Base-by-base conservation (phyloP, 2,113 vertebrate species). In the Felis chaus region DNA sequence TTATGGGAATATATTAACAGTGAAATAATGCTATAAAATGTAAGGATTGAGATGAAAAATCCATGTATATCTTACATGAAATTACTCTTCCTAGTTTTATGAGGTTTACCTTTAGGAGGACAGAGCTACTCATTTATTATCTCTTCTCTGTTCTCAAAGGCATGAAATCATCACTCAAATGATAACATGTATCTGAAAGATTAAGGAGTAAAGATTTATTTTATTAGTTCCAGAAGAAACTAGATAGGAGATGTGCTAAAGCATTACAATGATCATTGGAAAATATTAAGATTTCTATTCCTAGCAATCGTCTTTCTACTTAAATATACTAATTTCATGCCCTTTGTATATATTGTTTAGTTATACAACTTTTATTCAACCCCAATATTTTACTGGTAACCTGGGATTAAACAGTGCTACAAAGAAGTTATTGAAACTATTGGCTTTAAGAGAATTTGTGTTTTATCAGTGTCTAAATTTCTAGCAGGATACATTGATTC, bases 121-220 rank as follows among this genome's bases (percentile, higher is more conserved):
- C 57, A 95, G 76, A 86, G 23, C 6, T 87, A 53, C 12, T 88
- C 74, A 16, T 85, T 95, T 84, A 55, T 85, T 93, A 91, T 97
- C 92, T 91, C 74, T 65, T 94, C 76, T 80, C 29, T 83, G 45
- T 78, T 91, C 71, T 97, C 92, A 95, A 85, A 96, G 95, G 89
- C 83, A 81, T 84, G 81, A 94, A 96, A 92, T 96, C 84, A 95
- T 68, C 78, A 78, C 45, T 50, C 18, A 81, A 87, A 80, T 89
- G 53, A 93, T 85, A 95, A 71, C 36, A 73, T 53, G 91, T 39
- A 92, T 81, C 87, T 68, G 63, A 25, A 95, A 92, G 41, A 78
- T 84, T 94, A 92, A 95, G 53, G 69, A 39, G 55, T 33, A 68
- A 83, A 84, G 81, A 82, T 95, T 92, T 74, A 88, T 87, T 89